These are phyloP conservation scores for Macrobrachium nipponense DNA, from an alignment of 1,140 invertebrate species.

Conservation along the genomic window DNA sequence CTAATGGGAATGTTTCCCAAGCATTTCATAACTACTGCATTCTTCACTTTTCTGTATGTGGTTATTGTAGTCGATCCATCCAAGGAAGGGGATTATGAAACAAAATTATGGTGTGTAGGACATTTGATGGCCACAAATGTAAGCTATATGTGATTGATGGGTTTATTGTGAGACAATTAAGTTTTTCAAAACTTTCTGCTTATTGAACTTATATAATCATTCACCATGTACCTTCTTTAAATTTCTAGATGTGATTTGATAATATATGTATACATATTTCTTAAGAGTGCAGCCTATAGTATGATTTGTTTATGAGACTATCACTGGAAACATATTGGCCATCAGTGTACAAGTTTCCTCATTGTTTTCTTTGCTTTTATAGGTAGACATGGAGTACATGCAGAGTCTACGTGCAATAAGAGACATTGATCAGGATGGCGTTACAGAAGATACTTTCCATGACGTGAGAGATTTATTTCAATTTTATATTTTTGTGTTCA, in stretches of 20 bases:
- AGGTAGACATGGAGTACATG: slow-evolving; percentile 74
- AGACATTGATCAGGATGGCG: slow-evolving; percentile 74
- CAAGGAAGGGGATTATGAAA: too few species aligned
- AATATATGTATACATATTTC: not conserved
- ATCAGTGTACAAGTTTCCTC: too few species aligned
- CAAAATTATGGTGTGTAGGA: too few species aligned
- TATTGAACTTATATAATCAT: not conserved
- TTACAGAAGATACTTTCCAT: slow-evolving; percentile 76
- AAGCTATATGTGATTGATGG: too few species aligned
- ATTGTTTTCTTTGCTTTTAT: not conserved
- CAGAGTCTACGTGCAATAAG: slow-evolving; percentile 74
- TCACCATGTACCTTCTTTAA: not conserved
- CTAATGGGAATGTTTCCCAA: too few species aligned
- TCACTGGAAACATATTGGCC: too few species aligned
- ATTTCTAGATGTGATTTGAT: not conserved
- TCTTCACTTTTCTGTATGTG: too few species aligned
- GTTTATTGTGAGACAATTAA: too few species aligned
- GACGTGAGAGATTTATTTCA: slow-evolving; percentile 69
- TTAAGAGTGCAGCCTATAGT: not conserved
- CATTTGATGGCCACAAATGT: too few species aligned
- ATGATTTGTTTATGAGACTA: too few species aligned
- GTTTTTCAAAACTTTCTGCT: not conserved
- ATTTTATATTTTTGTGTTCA: not conserved
- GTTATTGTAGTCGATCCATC: too few species aligned
- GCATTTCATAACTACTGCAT: too few species aligned